A percentile compares a stretch with the other conserved stretches of the same genome.
phyloP scores from a whole-genome alignment of 2,888 invertebrate species.

The Plutella xylostella region DNA sequence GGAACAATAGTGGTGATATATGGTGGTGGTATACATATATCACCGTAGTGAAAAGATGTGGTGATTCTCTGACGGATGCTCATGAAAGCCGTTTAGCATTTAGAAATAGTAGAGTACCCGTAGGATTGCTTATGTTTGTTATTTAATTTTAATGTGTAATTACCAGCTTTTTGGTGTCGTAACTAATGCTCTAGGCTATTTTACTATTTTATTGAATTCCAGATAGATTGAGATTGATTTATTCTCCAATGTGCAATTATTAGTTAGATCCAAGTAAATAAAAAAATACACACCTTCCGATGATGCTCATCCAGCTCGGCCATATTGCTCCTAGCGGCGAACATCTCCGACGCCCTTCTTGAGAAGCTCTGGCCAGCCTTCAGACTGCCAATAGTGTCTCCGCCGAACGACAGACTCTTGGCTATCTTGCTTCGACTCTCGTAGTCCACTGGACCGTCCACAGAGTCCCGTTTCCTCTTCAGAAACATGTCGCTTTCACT shows the following conservation, averaged over 20 bases:
- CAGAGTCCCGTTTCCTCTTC: slow-evolving; percentile 60
- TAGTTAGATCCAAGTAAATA: too few species aligned
- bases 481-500: slow-evolving; percentile 39
- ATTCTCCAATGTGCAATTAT: too few species aligned
- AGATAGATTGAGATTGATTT: too few species aligned
- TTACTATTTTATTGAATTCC: too few species aligned
- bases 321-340: slow-evolving; percentile 33
- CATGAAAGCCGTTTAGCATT: neutral
- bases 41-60: too few species aligned
- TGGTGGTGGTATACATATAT: too few species aligned
- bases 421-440: slow-evolving; percentile 58
- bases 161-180: too few species aligned
- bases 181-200: too few species aligned
- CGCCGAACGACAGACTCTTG: slow-evolving; percentile 72
- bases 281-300: slow-evolving; percentile 75
- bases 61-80: too few species aligned
- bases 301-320: slow-evolving; percentile 71
- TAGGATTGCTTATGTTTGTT: too few species aligned
- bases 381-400: slow-evolving; percentile 37
- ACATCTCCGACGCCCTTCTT: slow-evolving; percentile 50
- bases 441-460: slow-evolving; percentile 39
- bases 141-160: too few species aligned
- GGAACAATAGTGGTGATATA: too few species aligned
- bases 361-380: slow-evolving; percentile 28
- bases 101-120: neutral